Evolutionary conservation across 35 echinoderm and acorn worm genomes (phyloP).

Genomic region (Nesometra sesokonis): DNA sequence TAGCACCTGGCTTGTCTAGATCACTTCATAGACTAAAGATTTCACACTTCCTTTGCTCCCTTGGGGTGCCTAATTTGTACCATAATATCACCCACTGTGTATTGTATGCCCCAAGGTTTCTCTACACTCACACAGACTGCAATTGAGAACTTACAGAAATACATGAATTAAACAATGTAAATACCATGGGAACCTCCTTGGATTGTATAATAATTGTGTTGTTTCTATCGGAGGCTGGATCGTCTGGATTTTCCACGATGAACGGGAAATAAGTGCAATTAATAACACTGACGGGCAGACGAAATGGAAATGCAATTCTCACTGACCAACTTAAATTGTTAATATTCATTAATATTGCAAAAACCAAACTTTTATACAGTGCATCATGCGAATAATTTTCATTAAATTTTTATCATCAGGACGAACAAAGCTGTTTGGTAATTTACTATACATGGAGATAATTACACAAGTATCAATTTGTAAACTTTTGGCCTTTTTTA

Average conservation of each 20-base stretch:
- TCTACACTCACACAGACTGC: not conserved
- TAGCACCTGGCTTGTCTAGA: not conserved
- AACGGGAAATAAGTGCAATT: not conserved
- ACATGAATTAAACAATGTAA: not conserved
- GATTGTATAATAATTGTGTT: slow-evolving; percentile 1
- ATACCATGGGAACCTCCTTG: not conserved
- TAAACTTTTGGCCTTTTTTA: too few relatives aligned
- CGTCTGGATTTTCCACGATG: not conserved
- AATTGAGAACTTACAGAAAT: not conserved
- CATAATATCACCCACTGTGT: not conserved
- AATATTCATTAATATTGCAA: not conserved
- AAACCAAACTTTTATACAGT: not conserved
- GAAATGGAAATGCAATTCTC: not conserved
- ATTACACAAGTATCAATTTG: too few relatives aligned
- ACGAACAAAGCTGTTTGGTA: too few relatives aligned
- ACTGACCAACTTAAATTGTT: not conserved
- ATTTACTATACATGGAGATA: too few relatives aligned
- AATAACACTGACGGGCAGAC: not conserved
- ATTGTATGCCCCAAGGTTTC: not conserved
- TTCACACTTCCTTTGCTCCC: not conserved
- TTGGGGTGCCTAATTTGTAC: not conserved
- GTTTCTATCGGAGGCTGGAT: not conserved
- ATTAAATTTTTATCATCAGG: not conserved
- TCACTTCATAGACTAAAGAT: not conserved
- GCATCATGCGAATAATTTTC: not conserved